phyloP scores from a whole-genome alignment of 2,113 vertebrate species.

The cattle (Bos taurus) region DNA sequence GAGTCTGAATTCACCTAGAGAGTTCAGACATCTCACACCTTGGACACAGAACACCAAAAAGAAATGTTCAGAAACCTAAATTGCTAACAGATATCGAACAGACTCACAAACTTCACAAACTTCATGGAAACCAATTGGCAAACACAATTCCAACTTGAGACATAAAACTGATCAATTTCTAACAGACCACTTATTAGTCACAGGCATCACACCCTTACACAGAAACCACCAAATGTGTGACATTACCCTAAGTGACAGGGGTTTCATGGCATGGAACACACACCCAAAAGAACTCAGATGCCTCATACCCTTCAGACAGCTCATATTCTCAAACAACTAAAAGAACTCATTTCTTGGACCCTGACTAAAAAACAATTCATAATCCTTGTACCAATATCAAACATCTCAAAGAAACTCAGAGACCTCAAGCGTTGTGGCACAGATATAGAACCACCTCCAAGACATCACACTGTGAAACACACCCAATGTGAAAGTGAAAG shows the following conservation, averaged over 20 bases:
- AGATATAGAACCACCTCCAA: background rate
- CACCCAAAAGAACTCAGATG: background rate
- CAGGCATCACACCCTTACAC: background rate
- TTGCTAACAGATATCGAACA: background rate
- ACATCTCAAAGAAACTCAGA: background rate
- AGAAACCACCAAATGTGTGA: background rate
- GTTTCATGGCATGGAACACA: background rate
- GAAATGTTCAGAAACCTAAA: background rate
- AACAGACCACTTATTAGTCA: background rate
- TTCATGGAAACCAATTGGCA: background rate
- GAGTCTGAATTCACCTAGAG: background rate
- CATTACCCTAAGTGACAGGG: background rate
- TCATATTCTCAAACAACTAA: background rate
- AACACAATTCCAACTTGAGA: background rate
- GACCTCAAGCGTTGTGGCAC: background rate
- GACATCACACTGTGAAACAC: background rate
- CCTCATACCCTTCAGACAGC: background rate
- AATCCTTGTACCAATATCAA: background rate
- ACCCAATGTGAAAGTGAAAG: background rate
- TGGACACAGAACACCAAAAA: background rate
- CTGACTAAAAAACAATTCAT: background rate
- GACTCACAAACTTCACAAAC: background rate
- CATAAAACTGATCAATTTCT: background rate
- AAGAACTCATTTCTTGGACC: background rate
- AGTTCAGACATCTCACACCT: background rate